Percentiles rank a stretch among this genome's conserved stretches.
Evolutionary conservation across 2,797 vertebrate genomes (phyloP).

Genomic region (Dryobates pubescens): DNA sequence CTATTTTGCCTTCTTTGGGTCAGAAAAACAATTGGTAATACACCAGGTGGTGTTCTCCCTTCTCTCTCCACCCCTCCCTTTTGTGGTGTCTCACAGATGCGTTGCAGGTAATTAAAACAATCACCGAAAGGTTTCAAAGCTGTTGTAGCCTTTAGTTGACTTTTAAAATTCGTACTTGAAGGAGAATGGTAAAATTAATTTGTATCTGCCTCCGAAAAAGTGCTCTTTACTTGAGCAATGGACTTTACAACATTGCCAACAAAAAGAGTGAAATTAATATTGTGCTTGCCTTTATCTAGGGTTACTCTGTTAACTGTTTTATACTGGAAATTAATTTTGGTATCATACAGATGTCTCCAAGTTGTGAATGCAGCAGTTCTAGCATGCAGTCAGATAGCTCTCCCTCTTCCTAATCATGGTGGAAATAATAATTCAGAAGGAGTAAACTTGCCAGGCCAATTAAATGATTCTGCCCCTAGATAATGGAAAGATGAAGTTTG

Average conservation of each 20-base stretch:
- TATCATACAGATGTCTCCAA: constrained; percentile 26
- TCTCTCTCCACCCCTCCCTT: not conserved
- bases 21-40: not conserved
- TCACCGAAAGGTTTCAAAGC: constrained; percentile 56
- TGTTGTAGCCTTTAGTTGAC: constrained; percentile 63
- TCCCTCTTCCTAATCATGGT: not conserved
- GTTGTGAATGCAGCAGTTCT: constrained; percentile 7
- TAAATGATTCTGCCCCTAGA: constrained; percentile 27
- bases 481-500: not conserved
- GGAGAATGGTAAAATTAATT: constrained; percentile 65
- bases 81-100: constrained; percentile 28
- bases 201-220: constrained; percentile 44
- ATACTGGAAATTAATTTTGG: constrained; percentile 61
- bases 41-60: constrained; percentile 42
- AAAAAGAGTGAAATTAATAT: constrained; percentile 67
- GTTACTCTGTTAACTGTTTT: constrained; percentile 62
- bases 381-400: not conserved
- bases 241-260: constrained; percentile 49
- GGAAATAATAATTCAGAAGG: constrained; percentile 20
- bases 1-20: not conserved
- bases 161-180: constrained; percentile 61
- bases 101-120: constrained; percentile 62
- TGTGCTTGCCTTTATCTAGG: constrained; percentile 52
- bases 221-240: constrained; percentile 44
- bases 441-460: constrained; percentile 51